phyloP scores from a whole-genome alignment of 2,888 invertebrate species.

The Amiota minor region DNA sequence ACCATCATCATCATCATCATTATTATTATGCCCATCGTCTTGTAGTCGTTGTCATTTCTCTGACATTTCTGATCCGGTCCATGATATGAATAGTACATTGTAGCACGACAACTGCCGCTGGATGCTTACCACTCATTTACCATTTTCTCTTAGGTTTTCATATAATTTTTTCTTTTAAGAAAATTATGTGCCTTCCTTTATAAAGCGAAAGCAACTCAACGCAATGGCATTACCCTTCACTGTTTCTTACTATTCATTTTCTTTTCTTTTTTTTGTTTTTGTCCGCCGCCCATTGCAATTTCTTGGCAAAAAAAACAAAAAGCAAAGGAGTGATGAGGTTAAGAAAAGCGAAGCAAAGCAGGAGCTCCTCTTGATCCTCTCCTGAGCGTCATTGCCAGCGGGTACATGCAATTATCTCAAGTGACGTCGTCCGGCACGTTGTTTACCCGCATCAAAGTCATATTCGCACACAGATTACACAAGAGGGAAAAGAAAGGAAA shows the following conservation, averaged over 20 bases:
- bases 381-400: constrained; percentile 40
- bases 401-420: constrained; percentile 64
- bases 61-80: constrained; percentile 56
- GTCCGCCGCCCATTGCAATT: constrained; percentile 44
- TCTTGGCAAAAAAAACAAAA: too few species aligned
- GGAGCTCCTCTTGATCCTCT: not conserved
- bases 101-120: constrained; percentile 53
- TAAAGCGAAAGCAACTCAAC: not conserved
- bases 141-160: not conserved
- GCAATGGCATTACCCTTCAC: not conserved
- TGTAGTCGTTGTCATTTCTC: constrained; percentile 32
- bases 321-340: too few species aligned
- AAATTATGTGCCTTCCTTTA: constrained; percentile 23
- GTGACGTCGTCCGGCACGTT: constrained; percentile 66
- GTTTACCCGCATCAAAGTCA: constrained; percentile 41
- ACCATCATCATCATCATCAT: not conserved
- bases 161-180: constrained; percentile 17
- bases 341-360: too few species aligned
- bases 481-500: too few species aligned
- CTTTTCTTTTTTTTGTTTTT: constrained; percentile 54
- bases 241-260: constrained; percentile 48
- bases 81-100: constrained; percentile 55
- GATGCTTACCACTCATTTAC: constrained; percentile 22
- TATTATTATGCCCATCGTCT: not conserved
- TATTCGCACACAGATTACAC: not conserved